Evolutionary conservation across 2,113 vertebrate genomes (phyloP).

Genomic region (Gasterosteus aculeatus): DNA sequence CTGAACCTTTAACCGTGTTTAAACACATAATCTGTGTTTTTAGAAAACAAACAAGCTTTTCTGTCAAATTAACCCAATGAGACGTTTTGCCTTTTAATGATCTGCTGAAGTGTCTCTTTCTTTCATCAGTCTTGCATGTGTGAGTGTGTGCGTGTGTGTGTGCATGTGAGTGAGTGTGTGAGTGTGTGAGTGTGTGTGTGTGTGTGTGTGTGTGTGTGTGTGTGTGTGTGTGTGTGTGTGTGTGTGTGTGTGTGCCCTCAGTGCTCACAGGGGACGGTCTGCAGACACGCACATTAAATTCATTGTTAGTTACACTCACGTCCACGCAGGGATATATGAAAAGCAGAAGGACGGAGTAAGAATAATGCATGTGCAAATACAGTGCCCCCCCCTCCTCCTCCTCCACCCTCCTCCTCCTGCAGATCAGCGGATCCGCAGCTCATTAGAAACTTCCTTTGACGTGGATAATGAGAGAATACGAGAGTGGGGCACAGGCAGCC

Average conservation of each 20-base stretch:
- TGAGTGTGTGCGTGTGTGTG: constrained; percentile 20
- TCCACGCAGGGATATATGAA: neutral
- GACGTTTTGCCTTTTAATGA: constrained; percentile 51
- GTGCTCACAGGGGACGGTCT: constrained; percentile 45
- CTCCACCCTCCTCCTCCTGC: neutral
- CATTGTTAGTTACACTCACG: constrained; percentile 22
- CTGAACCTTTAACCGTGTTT: neutral
- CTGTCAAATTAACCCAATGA: neutral
- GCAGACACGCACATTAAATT: constrained; percentile 31
- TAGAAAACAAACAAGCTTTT: neutral
- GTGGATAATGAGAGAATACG: constrained; percentile 77
- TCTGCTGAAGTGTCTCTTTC: constrained; percentile 59
- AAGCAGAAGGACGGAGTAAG: neutral
- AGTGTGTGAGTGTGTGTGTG: constrained; percentile 7
- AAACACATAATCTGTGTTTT: neutral
- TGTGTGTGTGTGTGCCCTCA: constrained; percentile 15
- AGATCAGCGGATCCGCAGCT: constrained; percentile 35
- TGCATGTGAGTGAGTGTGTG: constrained; percentile 1
- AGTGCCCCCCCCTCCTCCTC: neutral
- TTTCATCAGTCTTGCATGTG: constrained; percentile 73
- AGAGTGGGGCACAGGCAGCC: constrained; percentile 73
- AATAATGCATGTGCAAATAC: constrained; percentile 10
- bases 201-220: constrained; percentile 11
- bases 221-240: constrained; percentile 15
- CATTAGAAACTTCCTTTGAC: constrained; percentile 69